Evolutionary conservation across 2,113 vertebrate genomes (phyloP).

Genomic region (Kryptolebias marmoratus): DNA sequence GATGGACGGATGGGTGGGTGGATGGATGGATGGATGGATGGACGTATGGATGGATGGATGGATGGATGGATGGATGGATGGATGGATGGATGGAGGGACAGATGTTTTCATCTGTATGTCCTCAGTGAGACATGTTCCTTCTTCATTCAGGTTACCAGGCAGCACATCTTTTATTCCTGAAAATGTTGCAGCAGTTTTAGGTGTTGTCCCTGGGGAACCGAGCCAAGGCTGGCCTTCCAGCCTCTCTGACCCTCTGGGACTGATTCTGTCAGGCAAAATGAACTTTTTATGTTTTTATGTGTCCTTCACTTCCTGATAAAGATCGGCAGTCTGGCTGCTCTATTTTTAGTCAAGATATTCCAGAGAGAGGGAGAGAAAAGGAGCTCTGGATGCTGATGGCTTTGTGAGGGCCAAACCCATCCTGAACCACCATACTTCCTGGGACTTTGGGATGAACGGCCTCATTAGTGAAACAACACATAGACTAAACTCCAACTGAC

Average conservation of each 20-base stretch:
- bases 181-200: constrained; percentile 2
- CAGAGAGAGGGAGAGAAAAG: constrained; percentile 12
- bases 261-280: constrained; percentile 20
- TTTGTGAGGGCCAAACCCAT: constrained; percentile 32
- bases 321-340: constrained; percentile 67
- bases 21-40: no score
- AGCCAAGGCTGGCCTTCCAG: constrained; percentile 26
- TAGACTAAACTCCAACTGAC: no score
- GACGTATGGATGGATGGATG: no score
- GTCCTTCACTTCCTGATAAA: constrained; percentile 53
- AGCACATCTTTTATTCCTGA: no score
- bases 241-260: constrained; percentile 10
- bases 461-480: constrained; percentile 46
- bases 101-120: no score
- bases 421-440: constrained; percentile 20
- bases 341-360: constrained; percentile 63
- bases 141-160: no score
- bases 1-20: no score
- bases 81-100: no score
- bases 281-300: constrained; percentile 11
- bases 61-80: no score
- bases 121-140: neutral
- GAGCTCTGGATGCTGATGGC: constrained; percentile 12
- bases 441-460: constrained; percentile 45
- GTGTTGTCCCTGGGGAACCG: constrained; percentile 15